Conservation (phyloP, 2,113 vertebrate genomes). For the Phrynosoma blainvillii region DNA sequence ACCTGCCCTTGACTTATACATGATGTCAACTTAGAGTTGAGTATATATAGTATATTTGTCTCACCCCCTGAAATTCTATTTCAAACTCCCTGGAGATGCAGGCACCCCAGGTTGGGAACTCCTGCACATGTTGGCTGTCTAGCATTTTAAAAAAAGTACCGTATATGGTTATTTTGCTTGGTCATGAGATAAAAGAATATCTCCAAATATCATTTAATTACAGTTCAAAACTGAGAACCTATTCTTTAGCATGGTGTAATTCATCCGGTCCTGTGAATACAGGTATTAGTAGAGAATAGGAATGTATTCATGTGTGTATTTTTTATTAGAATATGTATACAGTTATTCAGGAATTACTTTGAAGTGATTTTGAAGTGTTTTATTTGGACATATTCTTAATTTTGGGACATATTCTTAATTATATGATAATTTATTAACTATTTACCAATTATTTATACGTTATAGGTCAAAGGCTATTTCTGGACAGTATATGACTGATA, state of each 20-base stretch:
- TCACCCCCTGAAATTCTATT: no score
- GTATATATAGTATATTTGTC: no score
- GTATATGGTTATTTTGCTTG: not conserved
- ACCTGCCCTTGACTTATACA: no score
- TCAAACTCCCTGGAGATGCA: no score
- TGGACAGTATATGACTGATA: constrained; percentile 63
- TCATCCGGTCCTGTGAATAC: not conserved
- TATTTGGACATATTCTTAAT: not conserved
- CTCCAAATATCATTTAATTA: not conserved
- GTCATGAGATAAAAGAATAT: not conserved
- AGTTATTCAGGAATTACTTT: not conserved
- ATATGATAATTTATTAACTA: not conserved
- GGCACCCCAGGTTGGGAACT: no score
- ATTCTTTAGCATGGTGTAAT: not conserved
- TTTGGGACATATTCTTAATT: not conserved
- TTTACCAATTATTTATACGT: constrained; percentile 37
- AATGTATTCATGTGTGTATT: not conserved
- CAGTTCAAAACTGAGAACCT: not conserved
- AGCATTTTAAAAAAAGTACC: no score
- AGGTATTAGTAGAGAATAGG: not conserved
- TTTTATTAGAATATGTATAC: no score
- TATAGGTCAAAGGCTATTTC: constrained; percentile 65
- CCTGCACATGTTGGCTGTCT: no score
- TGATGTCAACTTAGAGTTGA: no score
- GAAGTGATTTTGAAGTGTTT: constrained; percentile 30